Evolutionary conservation across 37 sponge, comb jelly and placozoan species (phyloP).

Genomic region (Haliclona indistincta): DNA sequence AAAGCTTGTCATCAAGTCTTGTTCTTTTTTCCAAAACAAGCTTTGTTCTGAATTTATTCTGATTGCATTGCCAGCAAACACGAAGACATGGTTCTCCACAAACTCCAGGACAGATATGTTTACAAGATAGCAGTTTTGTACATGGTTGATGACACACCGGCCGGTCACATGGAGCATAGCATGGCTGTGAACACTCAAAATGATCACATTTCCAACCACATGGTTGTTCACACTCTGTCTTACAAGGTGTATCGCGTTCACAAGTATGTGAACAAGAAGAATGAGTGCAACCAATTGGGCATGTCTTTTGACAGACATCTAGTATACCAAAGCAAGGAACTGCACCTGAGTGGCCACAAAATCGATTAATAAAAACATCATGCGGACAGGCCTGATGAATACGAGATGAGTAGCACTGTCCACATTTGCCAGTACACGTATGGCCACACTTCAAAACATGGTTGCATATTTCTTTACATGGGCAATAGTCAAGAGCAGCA

Average conservation of each 20-base stretch:
- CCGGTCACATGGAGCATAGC: too few species aligned
- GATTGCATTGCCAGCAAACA: slow-evolving; percentile 51
- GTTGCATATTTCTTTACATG: slow-evolving; percentile 38
- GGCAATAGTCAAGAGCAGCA: not conserved
- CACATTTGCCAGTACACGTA: slow-evolving; percentile 60
- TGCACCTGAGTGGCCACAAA: slow-evolving; percentile 41
- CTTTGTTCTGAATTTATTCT: slow-evolving; percentile 17
- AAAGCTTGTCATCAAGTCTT: not conserved
- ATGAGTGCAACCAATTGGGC: too few species aligned
- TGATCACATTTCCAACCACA: too few species aligned
- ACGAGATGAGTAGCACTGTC: slow-evolving; percentile 21
- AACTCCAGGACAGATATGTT: slow-evolving; percentile 70
- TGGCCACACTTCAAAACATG: slow-evolving; percentile 64
- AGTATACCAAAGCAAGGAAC: slow-evolving; percentile 8
- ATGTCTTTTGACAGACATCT: not conserved
- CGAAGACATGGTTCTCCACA: slow-evolving; percentile 80
- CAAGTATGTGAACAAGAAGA: not conserved
- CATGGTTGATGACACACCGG: slow-evolving; percentile 53
- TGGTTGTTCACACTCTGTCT: not conserved
- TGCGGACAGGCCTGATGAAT: slow-evolving; percentile 38
- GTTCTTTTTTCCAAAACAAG: not conserved
- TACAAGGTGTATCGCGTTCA: not conserved
- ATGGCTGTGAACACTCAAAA: slow-evolving; percentile 3
- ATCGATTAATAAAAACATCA: not conserved
- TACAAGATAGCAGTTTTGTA: slow-evolving; percentile 64